These are phyloP conservation scores for Aphis gossypii DNA, from an alignment of 1,140 invertebrate species.

Conservation along the genomic window DNA sequence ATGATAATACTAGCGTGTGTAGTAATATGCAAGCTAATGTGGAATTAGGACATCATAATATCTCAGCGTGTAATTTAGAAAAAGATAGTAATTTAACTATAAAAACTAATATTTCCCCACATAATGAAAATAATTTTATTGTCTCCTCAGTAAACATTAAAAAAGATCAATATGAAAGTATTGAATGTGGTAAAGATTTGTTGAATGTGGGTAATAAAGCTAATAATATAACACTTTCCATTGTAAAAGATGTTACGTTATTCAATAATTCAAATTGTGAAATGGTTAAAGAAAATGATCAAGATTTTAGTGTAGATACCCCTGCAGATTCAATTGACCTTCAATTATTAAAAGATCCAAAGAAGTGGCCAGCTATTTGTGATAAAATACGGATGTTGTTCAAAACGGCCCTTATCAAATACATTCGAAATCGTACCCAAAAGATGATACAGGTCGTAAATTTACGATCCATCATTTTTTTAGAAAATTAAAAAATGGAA, in stretches of 20 bases:
- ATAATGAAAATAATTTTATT: neutral
- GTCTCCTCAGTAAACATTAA: neutral
- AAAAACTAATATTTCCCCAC: neutral
- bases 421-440: neutral
- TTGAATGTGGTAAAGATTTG: neutral
- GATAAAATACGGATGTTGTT: too few relatives aligned
- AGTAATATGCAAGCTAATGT: neutral
- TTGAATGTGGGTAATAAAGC: neutral
- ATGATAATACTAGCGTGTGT: neutral
- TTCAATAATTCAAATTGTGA: neutral
- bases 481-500: slow-evolving; percentile 20
- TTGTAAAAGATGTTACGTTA: neutral
- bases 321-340: too few relatives aligned
- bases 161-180: neutral
- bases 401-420: too few relatives aligned
- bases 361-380: too few relatives aligned
- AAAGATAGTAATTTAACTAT: neutral
- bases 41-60: neutral
- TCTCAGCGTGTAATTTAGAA: neutral
- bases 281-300: neutral
- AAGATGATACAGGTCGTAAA: neutral
- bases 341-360: too few relatives aligned
- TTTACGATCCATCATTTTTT: neutral
- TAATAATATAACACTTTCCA: neutral
- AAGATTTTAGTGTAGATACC: neutral